These are phyloP conservation scores for Chlamydotis undulata DNA, from an alignment of 2,113 vertebrate genomes.

Conservation along the genomic window DNA sequence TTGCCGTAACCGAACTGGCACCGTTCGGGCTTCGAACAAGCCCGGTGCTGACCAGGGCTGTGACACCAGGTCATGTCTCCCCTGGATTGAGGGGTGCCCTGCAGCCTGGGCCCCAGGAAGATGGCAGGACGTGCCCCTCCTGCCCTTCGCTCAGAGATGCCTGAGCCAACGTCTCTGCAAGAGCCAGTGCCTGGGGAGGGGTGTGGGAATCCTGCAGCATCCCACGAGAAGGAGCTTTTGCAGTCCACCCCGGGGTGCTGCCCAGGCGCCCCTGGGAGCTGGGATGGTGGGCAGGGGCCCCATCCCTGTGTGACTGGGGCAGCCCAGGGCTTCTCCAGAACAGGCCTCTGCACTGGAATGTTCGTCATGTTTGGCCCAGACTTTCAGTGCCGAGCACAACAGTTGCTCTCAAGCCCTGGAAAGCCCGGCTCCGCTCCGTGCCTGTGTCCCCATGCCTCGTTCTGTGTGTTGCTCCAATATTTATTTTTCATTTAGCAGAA, in stretches of 20 bases:
- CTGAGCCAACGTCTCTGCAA: rapidly evolving
- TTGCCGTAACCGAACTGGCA: neutral
- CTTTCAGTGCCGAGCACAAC: rapidly evolving
- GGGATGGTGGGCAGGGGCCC: neutral
- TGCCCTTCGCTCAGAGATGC: neutral
- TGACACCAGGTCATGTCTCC: too few species aligned
- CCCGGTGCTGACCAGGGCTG: too few species aligned
- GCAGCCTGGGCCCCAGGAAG: neutral
- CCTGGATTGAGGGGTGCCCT: neutral
- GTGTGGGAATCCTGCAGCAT: neutral
- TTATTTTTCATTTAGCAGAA: neutral
- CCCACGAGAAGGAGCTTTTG: neutral
- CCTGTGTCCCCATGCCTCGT: rapidly evolving
- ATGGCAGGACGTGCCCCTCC: neutral
- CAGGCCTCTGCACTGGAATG: rapidly evolving
- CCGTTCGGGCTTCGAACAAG: rapidly evolving
- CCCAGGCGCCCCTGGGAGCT: neutral
- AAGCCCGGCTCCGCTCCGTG: neutral
- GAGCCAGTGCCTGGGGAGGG: neutral
- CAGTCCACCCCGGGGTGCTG: neutral
- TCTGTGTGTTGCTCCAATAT: neutral
- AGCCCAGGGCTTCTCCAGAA: too few species aligned
- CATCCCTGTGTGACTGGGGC: neutral
- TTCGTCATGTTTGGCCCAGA: neutral
- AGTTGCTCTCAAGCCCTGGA: neutral